These are phyloP conservation scores for Cyprinodon tularosa DNA, from an alignment of 2,113 vertebrate genomes.

Conservation along the genomic window DNA sequence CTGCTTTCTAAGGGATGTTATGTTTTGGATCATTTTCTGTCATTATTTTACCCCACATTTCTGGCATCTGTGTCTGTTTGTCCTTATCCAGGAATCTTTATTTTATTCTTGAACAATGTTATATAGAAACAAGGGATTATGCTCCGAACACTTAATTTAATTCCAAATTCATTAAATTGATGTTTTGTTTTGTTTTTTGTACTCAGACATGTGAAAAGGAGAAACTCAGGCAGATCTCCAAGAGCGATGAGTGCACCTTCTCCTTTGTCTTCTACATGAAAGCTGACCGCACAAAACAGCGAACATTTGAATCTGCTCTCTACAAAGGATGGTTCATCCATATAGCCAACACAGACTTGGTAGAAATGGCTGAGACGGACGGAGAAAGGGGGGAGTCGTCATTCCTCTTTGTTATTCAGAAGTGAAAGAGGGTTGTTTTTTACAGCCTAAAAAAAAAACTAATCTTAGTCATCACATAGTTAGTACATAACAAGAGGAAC, in stretches of 20 bases:
- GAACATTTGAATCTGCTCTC: conserved; percentile 71
- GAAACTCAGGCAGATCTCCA: conserved; percentile 60
- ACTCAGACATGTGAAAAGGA: conserved; percentile 57
- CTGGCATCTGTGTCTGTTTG: too few species aligned
- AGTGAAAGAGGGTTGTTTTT: conserved; percentile 8
- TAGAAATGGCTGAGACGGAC: conserved; percentile 5
- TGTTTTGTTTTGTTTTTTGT: background rate
- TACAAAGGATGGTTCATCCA: conserved; percentile 71
- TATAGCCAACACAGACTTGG: conserved; percentile 16
- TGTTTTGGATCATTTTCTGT: too few species aligned
- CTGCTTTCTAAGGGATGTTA: too few species aligned
- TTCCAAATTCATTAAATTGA: background rate
- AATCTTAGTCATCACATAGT: background rate
- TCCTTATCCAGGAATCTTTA: background rate
- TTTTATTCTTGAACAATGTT: background rate
- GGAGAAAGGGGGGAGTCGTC: rapidly evolving
- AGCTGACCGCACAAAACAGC: background rate
- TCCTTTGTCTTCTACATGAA: conserved; percentile 80
- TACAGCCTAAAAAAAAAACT: background rate
- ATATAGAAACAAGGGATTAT: too few species aligned
- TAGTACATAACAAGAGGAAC: background rate
- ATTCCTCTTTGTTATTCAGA: conserved; percentile 68
- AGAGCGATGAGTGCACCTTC: conserved; percentile 33
- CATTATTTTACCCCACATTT: too few species aligned
- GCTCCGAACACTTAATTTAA: background rate